Base-by-base conservation (phyloP, 2,888 invertebrate genomes). In the Epistrophella euchroma region DNA sequence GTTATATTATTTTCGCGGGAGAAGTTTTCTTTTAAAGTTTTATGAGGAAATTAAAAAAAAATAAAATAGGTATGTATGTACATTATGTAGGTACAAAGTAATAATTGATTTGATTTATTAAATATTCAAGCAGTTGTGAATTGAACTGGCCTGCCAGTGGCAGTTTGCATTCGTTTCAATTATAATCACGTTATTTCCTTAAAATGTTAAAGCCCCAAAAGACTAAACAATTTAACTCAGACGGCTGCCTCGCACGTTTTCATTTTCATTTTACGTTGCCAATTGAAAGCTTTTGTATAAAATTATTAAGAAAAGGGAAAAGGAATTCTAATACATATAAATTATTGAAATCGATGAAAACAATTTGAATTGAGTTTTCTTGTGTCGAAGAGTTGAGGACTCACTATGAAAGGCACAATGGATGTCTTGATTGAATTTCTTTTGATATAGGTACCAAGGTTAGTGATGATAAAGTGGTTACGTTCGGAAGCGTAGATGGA, bases 191-290 rank as follows among this genome's bases (percentile, higher is more conserved):
- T 37, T 58, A 58, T 58, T 37, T 58, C 37, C 37, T 58, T 37
- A 58, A 35, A 35, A 35, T 35, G 17, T 58, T 58, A 19, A 58
- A 58, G 35, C 11, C 11, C 13, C 9, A 35, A 19, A 37, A 13
- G 22, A 13, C 37, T 13, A 13, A 35, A 22, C 37, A 58, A 35
- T 19, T 58, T 19, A 58, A 58, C 25, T 25, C 25, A 25, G 15
- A 19, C 58, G 58, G 3, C 19, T 58, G 19, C 37, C 37, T 58
- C 35, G 58, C 58, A 58, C 58, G 58, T 58, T 58, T 58, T 58
- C 35, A 13, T 56, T 55, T 56, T 56, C 32, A 56, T 58, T 58
- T 58, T 58, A 15, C 22, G 37, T 58, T 37, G 22, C 37, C 58
- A 58, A 37, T 58, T 58, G 19, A 37, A 58, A 58, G 35, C 37